phyloP scores from a whole-genome alignment of 1,140 invertebrate genomes.

The Charaxes varanes region DNA sequence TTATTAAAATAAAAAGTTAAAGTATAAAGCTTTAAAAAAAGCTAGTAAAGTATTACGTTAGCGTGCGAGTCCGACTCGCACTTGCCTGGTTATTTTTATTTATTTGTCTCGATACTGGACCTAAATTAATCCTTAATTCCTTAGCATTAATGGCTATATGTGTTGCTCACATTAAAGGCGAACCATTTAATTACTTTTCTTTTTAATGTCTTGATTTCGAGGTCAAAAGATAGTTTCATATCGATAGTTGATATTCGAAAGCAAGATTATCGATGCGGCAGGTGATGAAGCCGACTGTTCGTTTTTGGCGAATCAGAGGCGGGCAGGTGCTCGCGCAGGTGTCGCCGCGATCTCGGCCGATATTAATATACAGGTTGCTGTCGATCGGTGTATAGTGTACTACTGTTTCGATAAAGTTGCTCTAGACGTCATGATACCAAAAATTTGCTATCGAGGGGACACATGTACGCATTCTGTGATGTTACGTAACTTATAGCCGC shows the following conservation, averaged over 20 bases:
- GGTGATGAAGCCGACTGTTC: slow-evolving; percentile 49
- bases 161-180: too few relatives aligned
- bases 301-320: slow-evolving; percentile 68
- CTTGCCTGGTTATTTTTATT: too few relatives aligned
- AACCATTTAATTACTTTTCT: too few relatives aligned
- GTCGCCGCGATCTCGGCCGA: slow-evolving; percentile 60
- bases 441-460: background rate
- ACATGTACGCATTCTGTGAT: background rate
- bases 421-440: slow-evolving; percentile 10
- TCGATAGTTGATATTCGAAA: slow-evolving; percentile 31
- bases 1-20: too few relatives aligned
- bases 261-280: slow-evolving; percentile 39
- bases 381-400: slow-evolving; percentile 33
- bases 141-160: too few relatives aligned
- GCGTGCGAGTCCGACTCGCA: too few relatives aligned
- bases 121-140: too few relatives aligned
- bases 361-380: slow-evolving; percentile 52
- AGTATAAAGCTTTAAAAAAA: too few relatives aligned
- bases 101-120: too few relatives aligned
- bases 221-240: slow-evolving; percentile 9
- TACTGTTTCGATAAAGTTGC: too few relatives aligned
- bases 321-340: slow-evolving; percentile 60
- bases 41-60: too few relatives aligned
- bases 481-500: background rate
- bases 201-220: slow-evolving; percentile 3